Conservation (phyloP, 2,888 invertebrate genomes). For the Pterostichus niger region DNA sequence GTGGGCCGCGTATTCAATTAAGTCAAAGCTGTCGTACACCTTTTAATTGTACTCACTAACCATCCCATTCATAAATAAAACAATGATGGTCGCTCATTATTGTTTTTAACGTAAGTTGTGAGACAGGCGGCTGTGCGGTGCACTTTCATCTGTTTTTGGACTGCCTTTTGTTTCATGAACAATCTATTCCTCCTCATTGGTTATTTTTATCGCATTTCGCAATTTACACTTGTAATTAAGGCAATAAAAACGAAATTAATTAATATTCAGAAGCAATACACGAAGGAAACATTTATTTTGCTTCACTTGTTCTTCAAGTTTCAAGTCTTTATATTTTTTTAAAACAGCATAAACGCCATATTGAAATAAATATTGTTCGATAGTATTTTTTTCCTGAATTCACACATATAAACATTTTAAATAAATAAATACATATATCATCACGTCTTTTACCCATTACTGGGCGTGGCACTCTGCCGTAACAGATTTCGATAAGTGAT, state of each 20-base stretch:
- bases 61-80: constrained; percentile 62
- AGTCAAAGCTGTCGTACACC: constrained; percentile 26
- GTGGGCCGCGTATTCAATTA: constrained; percentile 57
- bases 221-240: constrained; percentile 21
- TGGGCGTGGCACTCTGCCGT: too few relatives aligned
- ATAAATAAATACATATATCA: too few relatives aligned
- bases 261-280: constrained; percentile 1
- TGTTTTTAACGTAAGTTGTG: constrained; percentile 37
- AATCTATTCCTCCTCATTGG: background rate
- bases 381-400: too few relatives aligned
- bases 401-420: too few relatives aligned
- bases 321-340: background rate
- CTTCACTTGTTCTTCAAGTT: background rate
- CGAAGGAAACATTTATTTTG: constrained; percentile 1
- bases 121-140: constrained; percentile 13
- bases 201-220: background rate
- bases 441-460: too few relatives aligned
- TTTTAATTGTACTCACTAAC: constrained; percentile 48
- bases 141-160: constrained; percentile 20
- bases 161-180: constrained; percentile 6
- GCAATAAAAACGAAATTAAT: background rate
- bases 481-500: too few relatives aligned
- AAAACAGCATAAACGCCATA: too few relatives aligned
- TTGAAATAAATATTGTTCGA: too few relatives aligned
- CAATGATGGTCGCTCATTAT: constrained; percentile 51